Conservation (phyloP, 2,797 vertebrate species). For the Alosa sapidissima region DNA sequence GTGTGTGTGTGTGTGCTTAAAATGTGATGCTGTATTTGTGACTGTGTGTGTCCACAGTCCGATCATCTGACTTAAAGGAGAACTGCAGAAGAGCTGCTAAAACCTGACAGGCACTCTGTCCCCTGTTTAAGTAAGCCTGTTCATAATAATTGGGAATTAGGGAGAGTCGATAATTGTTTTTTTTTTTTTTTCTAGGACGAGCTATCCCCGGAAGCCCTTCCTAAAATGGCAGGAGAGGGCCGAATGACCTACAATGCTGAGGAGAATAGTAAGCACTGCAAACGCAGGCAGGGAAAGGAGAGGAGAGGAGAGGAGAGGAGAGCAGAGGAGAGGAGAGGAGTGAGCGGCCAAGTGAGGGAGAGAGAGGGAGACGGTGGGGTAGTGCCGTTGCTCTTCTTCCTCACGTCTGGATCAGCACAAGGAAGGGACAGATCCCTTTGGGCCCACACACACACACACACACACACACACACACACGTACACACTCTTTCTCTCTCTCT, state of each 20-base stretch:
- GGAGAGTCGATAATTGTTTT: conserved; percentile 81
- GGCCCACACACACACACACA: conserved; percentile 59
- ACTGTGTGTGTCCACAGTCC: not conserved
- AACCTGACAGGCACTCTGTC: conserved; percentile 21
- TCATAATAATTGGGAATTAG: conserved; percentile 83
- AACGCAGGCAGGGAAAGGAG: conserved; percentile 35
- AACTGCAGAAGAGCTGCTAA: not conserved
- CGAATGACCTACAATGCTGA: conserved; percentile 76
- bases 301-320: conserved; percentile 30
- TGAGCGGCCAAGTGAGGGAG: conserved; percentile 1
- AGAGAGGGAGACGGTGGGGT: conserved; percentile 30
- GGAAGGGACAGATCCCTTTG: conserved; percentile 70
- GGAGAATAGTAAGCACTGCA: conserved; percentile 58
- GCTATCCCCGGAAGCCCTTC: conserved; percentile 76
- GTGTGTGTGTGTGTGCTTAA: not conserved
- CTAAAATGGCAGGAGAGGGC: conserved; percentile 72
- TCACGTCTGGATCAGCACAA: conserved; percentile 63
- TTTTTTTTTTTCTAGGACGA: conserved; percentile 74
- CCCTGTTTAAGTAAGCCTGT: conserved; percentile 77
- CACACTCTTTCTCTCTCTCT: not conserved
- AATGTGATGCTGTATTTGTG: not conserved
- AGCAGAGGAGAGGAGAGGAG: conserved; percentile 22
- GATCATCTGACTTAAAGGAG: not conserved
- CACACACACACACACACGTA: not conserved
- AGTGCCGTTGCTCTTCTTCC: conserved; percentile 64